Conservation (phyloP, 1,140 invertebrate genomes). For the Muscidifurax raptorellus region DNA sequence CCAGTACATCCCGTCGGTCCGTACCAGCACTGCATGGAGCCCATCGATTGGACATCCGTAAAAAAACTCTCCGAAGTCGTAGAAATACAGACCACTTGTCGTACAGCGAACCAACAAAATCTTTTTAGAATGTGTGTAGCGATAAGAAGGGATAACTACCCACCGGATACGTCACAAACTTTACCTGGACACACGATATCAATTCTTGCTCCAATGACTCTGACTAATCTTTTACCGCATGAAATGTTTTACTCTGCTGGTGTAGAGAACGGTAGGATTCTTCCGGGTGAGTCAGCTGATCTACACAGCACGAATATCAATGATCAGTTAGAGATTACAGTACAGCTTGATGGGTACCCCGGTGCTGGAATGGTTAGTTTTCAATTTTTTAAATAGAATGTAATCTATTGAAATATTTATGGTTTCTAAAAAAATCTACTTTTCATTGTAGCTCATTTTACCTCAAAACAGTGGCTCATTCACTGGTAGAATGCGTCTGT, state of each 20-base stretch:
- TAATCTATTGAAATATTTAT: not conserved
- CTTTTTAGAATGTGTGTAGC: slow-evolving; percentile 85
- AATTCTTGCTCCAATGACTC: slow-evolving; percentile 87
- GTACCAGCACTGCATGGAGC: slow-evolving; percentile 79
- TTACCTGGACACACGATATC: slow-evolving; percentile 91
- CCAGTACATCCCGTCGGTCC: slow-evolving; percentile 73
- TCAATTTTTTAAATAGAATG: not conserved
- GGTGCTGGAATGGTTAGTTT: slow-evolving; percentile 78
- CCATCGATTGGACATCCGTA: slow-evolving; percentile 81
- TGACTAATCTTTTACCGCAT: slow-evolving; percentile 87
- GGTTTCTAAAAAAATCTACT: not conserved
- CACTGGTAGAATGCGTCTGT: slow-evolving; percentile 77
- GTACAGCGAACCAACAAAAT: slow-evolving; percentile 68
- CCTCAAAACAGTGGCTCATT: slow-evolving; percentile 74
- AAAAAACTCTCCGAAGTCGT: slow-evolving; percentile 77
- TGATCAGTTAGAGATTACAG: slow-evolving; percentile 82
- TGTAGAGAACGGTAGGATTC: slow-evolving; percentile 78
- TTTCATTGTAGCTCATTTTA: slow-evolving; percentile 65
- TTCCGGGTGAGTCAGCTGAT: slow-evolving; percentile 78
- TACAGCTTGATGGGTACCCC: slow-evolving; percentile 90
- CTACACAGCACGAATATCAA: slow-evolving; percentile 77
- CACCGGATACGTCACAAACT: slow-evolving; percentile 76
- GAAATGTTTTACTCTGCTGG: slow-evolving; percentile 82
- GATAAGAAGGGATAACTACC: slow-evolving; percentile 87
- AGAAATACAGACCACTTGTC: slow-evolving; percentile 73